Evolutionary conservation across 2,113 vertebrate species (phyloP).

Genomic region (Nerophis lumbriciformis): DNA sequence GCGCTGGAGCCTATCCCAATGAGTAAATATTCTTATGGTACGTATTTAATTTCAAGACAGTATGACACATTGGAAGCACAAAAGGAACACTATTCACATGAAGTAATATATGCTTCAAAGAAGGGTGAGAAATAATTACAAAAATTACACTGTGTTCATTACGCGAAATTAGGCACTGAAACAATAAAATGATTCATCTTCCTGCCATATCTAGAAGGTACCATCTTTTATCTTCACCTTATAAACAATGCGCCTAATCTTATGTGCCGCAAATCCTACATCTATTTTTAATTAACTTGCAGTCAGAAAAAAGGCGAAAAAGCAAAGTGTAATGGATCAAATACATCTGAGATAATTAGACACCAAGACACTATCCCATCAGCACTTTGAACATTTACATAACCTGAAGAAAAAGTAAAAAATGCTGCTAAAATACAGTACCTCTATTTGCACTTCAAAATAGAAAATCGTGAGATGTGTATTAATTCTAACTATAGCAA

Average conservation of each 20-base stretch:
- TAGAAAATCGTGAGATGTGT: constrained; percentile 31
- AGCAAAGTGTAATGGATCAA: constrained; percentile 72
- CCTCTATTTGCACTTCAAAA: constrained; percentile 29
- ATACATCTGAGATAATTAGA: constrained; percentile 74
- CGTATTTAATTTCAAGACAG: too few species aligned
- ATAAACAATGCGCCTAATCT: constrained; percentile 73
- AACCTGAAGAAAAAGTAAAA: constrained; percentile 46
- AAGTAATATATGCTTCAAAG: constrained; percentile 54
- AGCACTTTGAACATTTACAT: constrained; percentile 65
- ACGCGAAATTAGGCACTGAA: constrained; percentile 75
- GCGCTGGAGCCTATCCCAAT: too few species aligned
- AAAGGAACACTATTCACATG: constrained; percentile 31
- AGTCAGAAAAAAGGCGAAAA: constrained; percentile 66
- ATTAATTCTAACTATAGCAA: constrained; percentile 30
- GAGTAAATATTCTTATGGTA: too few species aligned
- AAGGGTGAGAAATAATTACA: constrained; percentile 70
- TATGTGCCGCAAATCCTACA: constrained; percentile 71
- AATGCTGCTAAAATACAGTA: constrained; percentile 33
- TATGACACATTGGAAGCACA: constrained; percentile 28
- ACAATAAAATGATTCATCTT: constrained; percentile 75
- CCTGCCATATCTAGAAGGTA: constrained; percentile 73
- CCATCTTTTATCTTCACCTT: constrained; percentile 77
- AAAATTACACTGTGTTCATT: constrained; percentile 75
- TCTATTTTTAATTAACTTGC: constrained; percentile 75
- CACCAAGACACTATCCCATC: constrained; percentile 66